Base-by-base conservation (phyloP, 2,113 vertebrate genomes). In the Paramormyrops kingsleyae region DNA sequence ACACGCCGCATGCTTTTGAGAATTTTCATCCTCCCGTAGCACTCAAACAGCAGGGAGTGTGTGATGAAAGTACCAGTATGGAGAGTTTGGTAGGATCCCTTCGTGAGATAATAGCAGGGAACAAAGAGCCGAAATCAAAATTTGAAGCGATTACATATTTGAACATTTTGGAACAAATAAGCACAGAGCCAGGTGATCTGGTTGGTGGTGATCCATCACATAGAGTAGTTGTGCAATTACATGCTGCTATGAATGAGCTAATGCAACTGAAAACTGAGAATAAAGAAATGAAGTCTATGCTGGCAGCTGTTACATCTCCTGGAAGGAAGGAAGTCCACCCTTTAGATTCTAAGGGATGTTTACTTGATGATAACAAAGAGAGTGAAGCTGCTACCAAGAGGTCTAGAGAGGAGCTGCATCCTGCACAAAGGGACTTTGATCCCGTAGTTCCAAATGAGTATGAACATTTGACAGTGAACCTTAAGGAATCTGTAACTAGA, bases 391-490 rank as follows among this genome's bases (percentile, higher is more conserved):
- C 66, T 2, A 15, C 88, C 27, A 89, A 89, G 31, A 62, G 86
- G 31, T 87, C 74, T 35, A 87, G 70, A 49, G 83, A 90, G 70
- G 90, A 88, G 74, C 87, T 91, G 35, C 83, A 62, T 39, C 83
- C 89, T 42, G n/a, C 70, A 83, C 89, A 91, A 12, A 80, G 74
- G n/a, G 89, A 90, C 42, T 74, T 92, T 9, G 39, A 53, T 1
- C 59, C 49, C n/a, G 13, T 86, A 5, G 90, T 83, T 59, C 31
- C 27, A 42, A 50, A 88, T 44, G 90, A 89, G 56, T 84, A 91
- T 83, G 53, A 50, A 21, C 70, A 88, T 42, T 89, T 91, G 47
- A 35, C 66, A 59, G 70, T 74, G 44, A 66, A 91, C 42, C 90
- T 90, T 77, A 83, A 89, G 21, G 88, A 56, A 52, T 56, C 88